These are phyloP conservation scores for Squalus acanthias DNA, from an alignment of 2,797 vertebrate genomes.

Conservation along the genomic window DNA sequence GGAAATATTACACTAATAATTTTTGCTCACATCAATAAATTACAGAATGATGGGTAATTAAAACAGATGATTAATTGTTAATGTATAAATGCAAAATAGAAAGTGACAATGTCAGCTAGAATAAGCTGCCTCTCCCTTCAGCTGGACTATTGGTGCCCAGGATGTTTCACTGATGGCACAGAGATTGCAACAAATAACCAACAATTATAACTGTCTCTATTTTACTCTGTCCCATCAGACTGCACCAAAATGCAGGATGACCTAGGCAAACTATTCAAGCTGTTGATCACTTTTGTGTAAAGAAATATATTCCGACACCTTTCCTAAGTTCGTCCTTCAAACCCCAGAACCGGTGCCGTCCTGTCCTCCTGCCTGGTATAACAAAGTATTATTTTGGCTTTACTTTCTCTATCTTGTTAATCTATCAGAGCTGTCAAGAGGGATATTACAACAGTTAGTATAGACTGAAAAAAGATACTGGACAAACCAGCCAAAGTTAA, in stretches of 20 bases:
- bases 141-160: not conserved
- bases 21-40: slow-evolving; percentile 59
- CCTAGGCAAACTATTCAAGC: not conserved
- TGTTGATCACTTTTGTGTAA: not conserved
- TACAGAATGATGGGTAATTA: slow-evolving; percentile 59
- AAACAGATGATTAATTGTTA: slow-evolving; percentile 62
- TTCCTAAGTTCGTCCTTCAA: not conserved
- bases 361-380: not conserved
- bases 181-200: not conserved
- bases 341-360: not conserved
- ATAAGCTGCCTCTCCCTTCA: slow-evolving; percentile 42
- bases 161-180: not conserved
- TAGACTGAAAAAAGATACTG: not conserved
- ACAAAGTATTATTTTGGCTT: not conserved
- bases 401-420: not conserved
- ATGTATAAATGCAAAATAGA: slow-evolving; percentile 58
- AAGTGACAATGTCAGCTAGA: slow-evolving; percentile 53
- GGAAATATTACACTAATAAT: slow-evolving; percentile 64
- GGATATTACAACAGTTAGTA: no score
- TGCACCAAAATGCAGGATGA: not conserved
- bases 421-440: no score
- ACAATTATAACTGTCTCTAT: not conserved
- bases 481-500: not conserved
- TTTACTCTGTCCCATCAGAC: not conserved
- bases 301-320: not conserved